phyloP scores from a whole-genome alignment of 2,113 vertebrate genomes.

The Leucosticte australis region DNA sequence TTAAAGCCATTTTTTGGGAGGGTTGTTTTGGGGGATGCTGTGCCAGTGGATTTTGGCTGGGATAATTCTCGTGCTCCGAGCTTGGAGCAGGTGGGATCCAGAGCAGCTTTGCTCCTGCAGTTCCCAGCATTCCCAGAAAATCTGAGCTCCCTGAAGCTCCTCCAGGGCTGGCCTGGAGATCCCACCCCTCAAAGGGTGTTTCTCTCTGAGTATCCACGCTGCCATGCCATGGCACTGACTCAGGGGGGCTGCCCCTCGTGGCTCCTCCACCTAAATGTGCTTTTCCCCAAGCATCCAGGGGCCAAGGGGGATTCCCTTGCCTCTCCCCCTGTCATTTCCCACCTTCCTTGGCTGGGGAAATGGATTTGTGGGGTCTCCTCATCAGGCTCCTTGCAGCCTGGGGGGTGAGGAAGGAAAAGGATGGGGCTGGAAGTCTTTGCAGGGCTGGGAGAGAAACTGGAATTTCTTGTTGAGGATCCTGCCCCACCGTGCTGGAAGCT shows the following conservation, averaged over 20 bases:
- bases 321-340: not conserved
- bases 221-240: not conserved
- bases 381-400: not conserved
- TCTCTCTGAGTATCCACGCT: not conserved
- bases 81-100: too few relatives aligned
- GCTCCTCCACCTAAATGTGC: not conserved
- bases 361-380: not conserved
- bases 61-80: not conserved
- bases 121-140: not conserved
- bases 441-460: not conserved
- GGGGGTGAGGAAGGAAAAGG: not conserved
- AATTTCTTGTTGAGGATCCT: not conserved
- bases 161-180: not conserved
- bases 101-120: not conserved
- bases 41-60: not conserved
- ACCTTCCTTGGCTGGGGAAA: too few relatives aligned
- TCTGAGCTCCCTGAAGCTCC: not conserved
- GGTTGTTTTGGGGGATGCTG: not conserved
- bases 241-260: accelerated
- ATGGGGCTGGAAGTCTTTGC: not conserved
- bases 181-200: not conserved
- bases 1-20: not conserved
- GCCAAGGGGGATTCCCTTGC: accelerated
- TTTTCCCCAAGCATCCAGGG: not conserved
- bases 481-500: accelerated